These are phyloP conservation scores for Chauna torquata DNA, from an alignment of 2,113 vertebrate species.

Conservation along the genomic window DNA sequence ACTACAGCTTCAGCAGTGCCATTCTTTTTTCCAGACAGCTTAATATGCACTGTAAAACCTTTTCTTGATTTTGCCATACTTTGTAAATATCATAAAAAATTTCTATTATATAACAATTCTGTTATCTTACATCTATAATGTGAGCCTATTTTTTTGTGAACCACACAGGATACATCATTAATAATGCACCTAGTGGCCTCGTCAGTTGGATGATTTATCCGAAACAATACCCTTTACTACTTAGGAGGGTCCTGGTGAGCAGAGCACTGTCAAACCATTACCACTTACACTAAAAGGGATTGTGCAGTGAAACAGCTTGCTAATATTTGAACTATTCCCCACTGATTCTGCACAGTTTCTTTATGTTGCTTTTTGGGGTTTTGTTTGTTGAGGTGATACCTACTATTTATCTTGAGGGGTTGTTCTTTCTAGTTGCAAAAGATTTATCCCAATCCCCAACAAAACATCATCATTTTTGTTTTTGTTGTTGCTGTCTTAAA, in stretches of 20 bases:
- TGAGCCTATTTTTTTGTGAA: neutral
- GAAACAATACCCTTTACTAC: neutral
- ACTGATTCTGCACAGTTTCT: neutral
- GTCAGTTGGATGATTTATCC: neutral
- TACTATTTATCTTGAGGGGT: neutral
- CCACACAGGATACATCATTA: neutral
- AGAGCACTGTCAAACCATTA: neutral
- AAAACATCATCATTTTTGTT: neutral
- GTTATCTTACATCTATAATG: neutral
- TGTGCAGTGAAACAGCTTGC: neutral
- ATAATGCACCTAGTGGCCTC: neutral
- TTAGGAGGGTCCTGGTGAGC: neutral
- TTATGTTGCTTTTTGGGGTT: neutral
- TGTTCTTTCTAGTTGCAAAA: neutral
- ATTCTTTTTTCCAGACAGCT: neutral
- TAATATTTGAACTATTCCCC: neutral
- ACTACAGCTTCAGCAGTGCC: neutral
- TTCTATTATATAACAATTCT: neutral
- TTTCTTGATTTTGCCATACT: neutral
- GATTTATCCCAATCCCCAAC: neutral
- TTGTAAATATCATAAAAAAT: constrained; percentile 11
- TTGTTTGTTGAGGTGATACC: neutral
- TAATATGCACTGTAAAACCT: neutral
- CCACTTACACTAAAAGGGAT: neutral
- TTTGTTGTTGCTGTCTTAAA: neutral